Evolutionary conservation across 2,797 vertebrate genomes (phyloP).

Genomic region (Peromyscus attwateri): DNA sequence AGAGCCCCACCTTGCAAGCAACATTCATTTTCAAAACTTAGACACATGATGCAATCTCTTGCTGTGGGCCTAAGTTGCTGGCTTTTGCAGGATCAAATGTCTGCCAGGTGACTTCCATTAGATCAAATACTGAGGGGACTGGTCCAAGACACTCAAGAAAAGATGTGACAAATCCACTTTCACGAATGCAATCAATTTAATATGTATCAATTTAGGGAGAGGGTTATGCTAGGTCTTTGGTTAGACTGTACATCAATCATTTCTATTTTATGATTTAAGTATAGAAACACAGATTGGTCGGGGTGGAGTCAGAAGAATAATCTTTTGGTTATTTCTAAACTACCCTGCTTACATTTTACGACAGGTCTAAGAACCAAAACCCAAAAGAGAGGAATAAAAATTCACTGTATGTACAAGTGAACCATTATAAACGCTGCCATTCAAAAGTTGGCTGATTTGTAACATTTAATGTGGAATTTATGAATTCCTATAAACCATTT

Average conservation of each 20-base stretch:
- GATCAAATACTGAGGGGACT: constrained; percentile 16
- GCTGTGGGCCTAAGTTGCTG: background rate
- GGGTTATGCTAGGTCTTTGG: background rate
- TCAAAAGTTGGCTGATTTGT: constrained; percentile 55
- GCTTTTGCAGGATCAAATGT: constrained; percentile 12
- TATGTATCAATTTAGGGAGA: constrained; percentile 19
- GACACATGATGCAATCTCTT: background rate
- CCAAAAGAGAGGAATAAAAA: constrained; percentile 50
- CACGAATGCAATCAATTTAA: constrained; percentile 64
- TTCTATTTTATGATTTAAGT: constrained; percentile 57
- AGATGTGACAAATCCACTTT: background rate
- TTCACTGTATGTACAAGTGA: constrained; percentile 48
- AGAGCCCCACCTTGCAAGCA: background rate
- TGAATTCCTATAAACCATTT: constrained; percentile 64
- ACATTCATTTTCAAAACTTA: background rate
- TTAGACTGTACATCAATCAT: constrained; percentile 40
- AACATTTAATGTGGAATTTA: constrained; percentile 69
- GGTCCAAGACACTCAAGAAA: constrained; percentile 22
- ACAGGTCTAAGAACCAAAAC: constrained; percentile 46
- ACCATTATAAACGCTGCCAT: constrained; percentile 32
- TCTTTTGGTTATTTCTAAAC: constrained; percentile 29
- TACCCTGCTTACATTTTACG: constrained; percentile 51
- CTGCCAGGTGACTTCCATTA: background rate
- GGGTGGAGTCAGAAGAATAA: constrained; percentile 16
- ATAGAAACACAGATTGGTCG: background rate